Conservation (phyloP, 2,113 vertebrate species). For the Passer domesticus region DNA sequence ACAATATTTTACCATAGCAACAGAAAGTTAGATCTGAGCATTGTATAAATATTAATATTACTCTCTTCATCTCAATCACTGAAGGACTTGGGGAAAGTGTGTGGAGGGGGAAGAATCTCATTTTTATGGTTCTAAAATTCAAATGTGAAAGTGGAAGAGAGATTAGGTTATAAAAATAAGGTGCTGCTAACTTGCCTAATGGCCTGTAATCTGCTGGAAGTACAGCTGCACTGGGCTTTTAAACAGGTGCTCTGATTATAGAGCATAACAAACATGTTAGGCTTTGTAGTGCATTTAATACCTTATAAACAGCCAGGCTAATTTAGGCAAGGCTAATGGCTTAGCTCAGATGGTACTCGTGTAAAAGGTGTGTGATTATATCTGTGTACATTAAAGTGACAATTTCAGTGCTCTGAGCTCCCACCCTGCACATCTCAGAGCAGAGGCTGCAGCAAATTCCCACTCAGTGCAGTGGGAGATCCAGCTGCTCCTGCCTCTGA, state of each 20-base stretch:
- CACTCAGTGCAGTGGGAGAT: not conserved
- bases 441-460: not conserved
- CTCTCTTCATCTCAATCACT: slow-evolving; percentile 38
- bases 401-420: not conserved
- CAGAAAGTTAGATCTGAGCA: slow-evolving; percentile 40
- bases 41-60: slow-evolving; percentile 67
- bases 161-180: slow-evolving; percentile 71
- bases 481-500: not conserved
- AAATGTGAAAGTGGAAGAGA: slow-evolving; percentile 50
- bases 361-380: slow-evolving; percentile 46
- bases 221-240: slow-evolving; percentile 70
- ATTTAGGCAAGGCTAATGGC: slow-evolving; percentile 70
- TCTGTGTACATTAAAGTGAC: not conserved
- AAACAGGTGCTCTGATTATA: slow-evolving; percentile 73
- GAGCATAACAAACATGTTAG: slow-evolving; percentile 68
- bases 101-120: slow-evolving; percentile 27
- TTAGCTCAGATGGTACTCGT: slow-evolving; percentile 51
- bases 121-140: slow-evolving; percentile 65
- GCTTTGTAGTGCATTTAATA: slow-evolving; percentile 70
- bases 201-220: slow-evolving; percentile 61
- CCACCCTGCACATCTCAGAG: not conserved
- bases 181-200: slow-evolving; percentile 68
- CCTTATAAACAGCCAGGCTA: slow-evolving; percentile 68
- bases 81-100: not conserved
- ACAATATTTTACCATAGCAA: slow-evolving; percentile 56